Conservation (phyloP, 1,140 invertebrate species). For the Solenopsis fugax region DNA sequence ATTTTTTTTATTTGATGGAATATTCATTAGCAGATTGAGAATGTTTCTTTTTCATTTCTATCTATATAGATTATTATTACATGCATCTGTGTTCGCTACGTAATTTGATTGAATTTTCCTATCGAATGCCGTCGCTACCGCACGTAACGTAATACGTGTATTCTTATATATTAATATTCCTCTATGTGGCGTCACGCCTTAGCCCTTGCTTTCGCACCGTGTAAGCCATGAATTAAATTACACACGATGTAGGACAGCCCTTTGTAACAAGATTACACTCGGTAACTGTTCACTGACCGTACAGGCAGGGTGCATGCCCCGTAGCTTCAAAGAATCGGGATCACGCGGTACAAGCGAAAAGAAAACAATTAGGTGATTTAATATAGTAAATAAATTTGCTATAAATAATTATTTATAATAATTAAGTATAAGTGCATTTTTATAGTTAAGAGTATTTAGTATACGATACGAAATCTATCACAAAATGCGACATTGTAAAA, state of each 20-base stretch:
- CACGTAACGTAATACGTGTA: slow-evolving; percentile 41
- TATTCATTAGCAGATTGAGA: not conserved
- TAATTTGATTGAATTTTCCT: slow-evolving; percentile 20
- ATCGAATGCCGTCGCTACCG: slow-evolving; percentile 24
- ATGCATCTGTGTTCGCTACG: not conserved
- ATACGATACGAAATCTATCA: not conserved
- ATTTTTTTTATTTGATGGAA: not conserved
- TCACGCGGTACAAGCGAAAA: slow-evolving; percentile 41
- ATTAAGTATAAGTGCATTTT: slow-evolving; percentile 2
- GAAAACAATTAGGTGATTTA: slow-evolving; percentile 46
- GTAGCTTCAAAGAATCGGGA: slow-evolving; percentile 62
- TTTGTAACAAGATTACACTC: slow-evolving; percentile 68
- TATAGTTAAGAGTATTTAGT: not conserved
- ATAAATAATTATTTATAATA: slow-evolving; percentile 30
- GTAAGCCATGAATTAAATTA: slow-evolving; percentile 71
- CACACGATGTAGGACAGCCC: slow-evolving; percentile 64
- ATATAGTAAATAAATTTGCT: slow-evolving; percentile 25
- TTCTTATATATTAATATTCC: slow-evolving; percentile 57
- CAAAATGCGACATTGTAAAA: not conserved
- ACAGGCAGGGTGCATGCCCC: slow-evolving; percentile 48
- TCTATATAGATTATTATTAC: not conserved
- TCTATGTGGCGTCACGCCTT: slow-evolving; percentile 38
- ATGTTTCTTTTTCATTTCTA: not conserved
- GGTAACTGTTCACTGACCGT: slow-evolving; percentile 64
- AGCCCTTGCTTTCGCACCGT: slow-evolving; percentile 41